Evolutionary conservation across 2,797 vertebrate species (phyloP), one percentile per base, ranked within the genome.

Genomic region (Diceros bicornis): DNA sequence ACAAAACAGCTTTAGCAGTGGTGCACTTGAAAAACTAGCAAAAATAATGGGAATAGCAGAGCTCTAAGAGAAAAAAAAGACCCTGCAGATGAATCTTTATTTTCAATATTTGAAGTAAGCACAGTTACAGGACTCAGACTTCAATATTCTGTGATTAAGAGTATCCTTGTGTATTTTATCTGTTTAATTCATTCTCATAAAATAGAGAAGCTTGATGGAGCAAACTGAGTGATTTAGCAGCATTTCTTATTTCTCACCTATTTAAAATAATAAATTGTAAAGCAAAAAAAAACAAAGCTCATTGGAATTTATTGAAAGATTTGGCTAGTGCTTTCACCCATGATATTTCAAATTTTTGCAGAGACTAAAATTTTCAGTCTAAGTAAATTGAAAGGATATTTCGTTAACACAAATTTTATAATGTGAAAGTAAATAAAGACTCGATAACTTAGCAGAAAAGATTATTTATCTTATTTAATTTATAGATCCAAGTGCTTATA

Each of bases 381-480:
- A 93, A 34, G 84, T 62, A 97, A 86, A 88, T 69, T 83, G 44
- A 89, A 83, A 93, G 85, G 64, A 83, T 57, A 97, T 97, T 97
- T 96, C 71, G 77, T 98, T 98, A 93, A 93, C 50, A 88, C 47
- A 69, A 21, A 92, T 94, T 96, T 86, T 97, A 50, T 44, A 92
- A 78, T 92, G 27, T 62, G 27, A 95, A 97, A 89, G 50, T 87
- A 83, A 82, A 84, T 66, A 34, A 91, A 95, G 55, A 82, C 21
- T 18, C n/a, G 34, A 71, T 88, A 90, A 84, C 16, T 79, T 90
- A 75, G 32, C 62, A 90, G 79, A 89, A 75, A 86, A 93, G 27
- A 13, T 83, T 89, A 57, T 41, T 91, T 92, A 62, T 32, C 52
- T 77, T 93, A 83, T 91, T 90, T 96, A 75, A 27, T 89, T 92